Evolutionary conservation across 2,113 vertebrate species (phyloP), one percentile per base, ranked within the genome.

Genomic region (Glaucomys volans): DNA sequence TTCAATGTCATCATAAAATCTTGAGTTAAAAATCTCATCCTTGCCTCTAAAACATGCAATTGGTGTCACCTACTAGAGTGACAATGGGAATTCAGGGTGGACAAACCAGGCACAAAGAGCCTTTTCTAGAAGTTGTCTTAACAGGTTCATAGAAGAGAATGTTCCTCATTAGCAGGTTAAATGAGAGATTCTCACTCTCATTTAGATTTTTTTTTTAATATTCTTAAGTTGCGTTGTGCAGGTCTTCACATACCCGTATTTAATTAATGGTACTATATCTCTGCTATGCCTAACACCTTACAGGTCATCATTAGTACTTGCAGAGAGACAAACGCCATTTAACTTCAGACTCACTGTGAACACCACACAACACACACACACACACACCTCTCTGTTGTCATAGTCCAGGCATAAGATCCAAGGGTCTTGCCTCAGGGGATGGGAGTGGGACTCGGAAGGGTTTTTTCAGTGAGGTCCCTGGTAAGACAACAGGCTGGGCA

Each of bases 1-100:
- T 90, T 90, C 64, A 67, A 47, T n/a, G 24, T 54, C 77, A 50
- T 50, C 35, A 81, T 62, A 95, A 91, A 90, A 93, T 67, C 18
- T 77, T 66, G 5, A 42, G 14, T 76, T 57, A 82, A 66, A 66
- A 66, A 44, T 24, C 64, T 72, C n/a, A 72, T 28, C 62, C 44
- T 32, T 50, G 64, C 24, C 64, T 91, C 24, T 42, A 75, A 90
- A 95, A 67, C 35, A 86, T 18, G 44, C 17, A 74, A 18, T 92
- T 24, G 24, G 52, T 82, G 35, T 66, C 83, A 52, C 79, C 35
- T 86, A 18, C 52, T 50, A 44, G 20, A 81, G 32, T 54, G 40
- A 87, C 80, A 74, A 32, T 4, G 0, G 8, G 7, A 35, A 77
- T n/a, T 40, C 3, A 75, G 1, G 40, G 20, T 14, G 2, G 32